Evolutionary conservation across 1,140 invertebrate species (phyloP), one percentile per base, ranked within the genome.

Genomic region (Cepaea nemoralis): DNA sequence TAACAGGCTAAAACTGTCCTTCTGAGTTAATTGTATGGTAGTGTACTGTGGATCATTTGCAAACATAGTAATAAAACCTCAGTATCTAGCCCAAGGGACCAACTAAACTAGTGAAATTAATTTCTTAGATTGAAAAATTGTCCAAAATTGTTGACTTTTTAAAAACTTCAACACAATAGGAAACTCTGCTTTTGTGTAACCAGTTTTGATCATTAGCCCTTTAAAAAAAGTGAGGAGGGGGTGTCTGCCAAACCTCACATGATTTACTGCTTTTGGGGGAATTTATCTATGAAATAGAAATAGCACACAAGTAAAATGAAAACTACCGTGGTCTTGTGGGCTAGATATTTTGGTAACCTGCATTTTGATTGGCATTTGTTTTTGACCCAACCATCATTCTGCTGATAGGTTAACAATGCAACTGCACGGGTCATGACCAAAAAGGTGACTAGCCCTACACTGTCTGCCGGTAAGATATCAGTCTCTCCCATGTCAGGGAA

Each of bases 341-440:
- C 33, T 63, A 59, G 33, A 27, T 5, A 10, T 77, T 35, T 50
- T 77, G 71, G 27, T 14, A 55, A 40, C n/a, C 55, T 80, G 78
- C 78, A 80, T 80, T 80, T 80, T 80, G 78, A 50, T 19, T 73
- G 67, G 78, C 78, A 80, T 80, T 80, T 80, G 78, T 40, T 80
- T 78, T 73, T 80, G 78, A 80, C 78, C 69, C 67, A 59, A 80
- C 66, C 78, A 71, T 80, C 67, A 80, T 80, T 80, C 78, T 80
- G 76, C 50, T 81, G 77, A 80, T 83, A 98, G 97, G 97, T 98
- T 91, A 99, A 98, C 94, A 98, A 98, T 94, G 97, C 97, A 86
- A 99, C 97, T 88, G 97, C 97, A 87, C 94, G 97, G 93, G 97
- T 98, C 92, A 97, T 98, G 94, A 98, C 97, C 90, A 99, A 98